Evolutionary conservation across 1,140 invertebrate species (phyloP).

Genomic region (Microplitis mediator): DNA sequence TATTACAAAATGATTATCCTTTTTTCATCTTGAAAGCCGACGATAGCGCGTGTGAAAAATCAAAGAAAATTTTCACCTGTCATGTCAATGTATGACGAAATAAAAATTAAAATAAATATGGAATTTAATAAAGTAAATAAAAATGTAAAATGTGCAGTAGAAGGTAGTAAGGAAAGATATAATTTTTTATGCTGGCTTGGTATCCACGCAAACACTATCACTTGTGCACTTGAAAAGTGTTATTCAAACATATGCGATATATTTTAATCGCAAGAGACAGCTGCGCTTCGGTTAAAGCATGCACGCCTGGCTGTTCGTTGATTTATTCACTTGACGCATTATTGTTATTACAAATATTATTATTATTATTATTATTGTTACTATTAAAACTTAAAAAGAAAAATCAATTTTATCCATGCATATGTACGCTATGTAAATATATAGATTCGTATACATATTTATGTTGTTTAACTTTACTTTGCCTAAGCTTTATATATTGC

Average conservation of each 20-base stretch:
- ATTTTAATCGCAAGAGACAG: conserved; percentile 13
- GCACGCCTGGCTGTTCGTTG: neutral
- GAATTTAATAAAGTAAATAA: too few relatives aligned
- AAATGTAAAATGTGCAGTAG: too few relatives aligned
- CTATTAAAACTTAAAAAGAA: too few relatives aligned
- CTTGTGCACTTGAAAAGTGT: neutral
- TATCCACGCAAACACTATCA: neutral
- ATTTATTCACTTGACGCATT: conserved; percentile 8
- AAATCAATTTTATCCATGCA: too few relatives aligned
- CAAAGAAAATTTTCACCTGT: neutral
- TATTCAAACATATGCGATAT: conserved; percentile 8
- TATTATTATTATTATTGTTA: too few relatives aligned
- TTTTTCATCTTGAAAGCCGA: too few relatives aligned
- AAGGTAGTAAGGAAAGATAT: too few relatives aligned
- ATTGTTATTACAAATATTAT: neutral
- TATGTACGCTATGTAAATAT: too few relatives aligned
- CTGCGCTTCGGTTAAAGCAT: conserved; percentile 4
- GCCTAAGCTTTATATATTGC: too few relatives aligned
- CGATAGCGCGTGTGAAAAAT: neutral
- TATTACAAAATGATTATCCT: conserved; percentile 2
- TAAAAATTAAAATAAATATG: neutral
- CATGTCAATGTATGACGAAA: neutral
- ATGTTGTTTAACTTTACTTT: too few relatives aligned
- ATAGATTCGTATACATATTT: too few relatives aligned
- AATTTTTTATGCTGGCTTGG: too few relatives aligned